phyloP scores from a whole-genome alignment of 2,797 vertebrate species.

The Labeo calbasu region DNA sequence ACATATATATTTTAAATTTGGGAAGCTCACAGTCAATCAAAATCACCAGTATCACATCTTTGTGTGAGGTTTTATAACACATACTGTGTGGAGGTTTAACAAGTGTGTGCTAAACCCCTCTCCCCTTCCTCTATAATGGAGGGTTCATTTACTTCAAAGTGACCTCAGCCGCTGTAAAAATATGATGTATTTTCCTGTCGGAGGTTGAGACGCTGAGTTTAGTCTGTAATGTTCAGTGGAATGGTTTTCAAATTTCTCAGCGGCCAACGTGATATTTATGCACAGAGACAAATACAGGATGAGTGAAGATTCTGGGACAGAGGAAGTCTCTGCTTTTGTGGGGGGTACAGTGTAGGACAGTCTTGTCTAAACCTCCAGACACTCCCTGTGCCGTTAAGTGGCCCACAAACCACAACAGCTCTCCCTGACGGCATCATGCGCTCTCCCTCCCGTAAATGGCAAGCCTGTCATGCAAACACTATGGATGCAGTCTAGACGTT shows the following conservation, averaged over 20 bases:
- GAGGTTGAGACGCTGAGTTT: constrained; percentile 48
- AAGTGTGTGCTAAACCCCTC: constrained; percentile 34
- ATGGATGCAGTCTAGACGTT: constrained; percentile 60
- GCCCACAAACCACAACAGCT: constrained; percentile 47
- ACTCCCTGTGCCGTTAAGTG: constrained; percentile 41
- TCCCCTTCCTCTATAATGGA: constrained; percentile 49
- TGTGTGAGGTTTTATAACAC: constrained; percentile 29
- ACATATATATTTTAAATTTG: neutral
- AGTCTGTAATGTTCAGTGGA: constrained; percentile 47
- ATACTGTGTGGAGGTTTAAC: constrained; percentile 40
- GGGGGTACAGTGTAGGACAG: neutral
- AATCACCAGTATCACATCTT: neutral
- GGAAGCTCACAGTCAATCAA: neutral
- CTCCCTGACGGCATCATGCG: constrained; percentile 45
- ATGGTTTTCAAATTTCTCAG: constrained; percentile 48
- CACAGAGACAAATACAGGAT: constrained; percentile 14
- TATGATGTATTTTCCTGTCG: constrained; percentile 61
- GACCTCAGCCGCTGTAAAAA: constrained; percentile 56
- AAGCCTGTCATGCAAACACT: constrained; percentile 50
- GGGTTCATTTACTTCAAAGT: constrained; percentile 57
- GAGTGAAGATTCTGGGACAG: constrained; percentile 12
- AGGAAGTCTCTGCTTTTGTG: constrained; percentile 23
- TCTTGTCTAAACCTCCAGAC: constrained; percentile 49
- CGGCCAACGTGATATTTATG: constrained; percentile 24
- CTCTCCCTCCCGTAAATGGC: constrained; percentile 47